Conservation (phyloP, 2,113 vertebrate species). For the Taxidea taxus region DNA sequence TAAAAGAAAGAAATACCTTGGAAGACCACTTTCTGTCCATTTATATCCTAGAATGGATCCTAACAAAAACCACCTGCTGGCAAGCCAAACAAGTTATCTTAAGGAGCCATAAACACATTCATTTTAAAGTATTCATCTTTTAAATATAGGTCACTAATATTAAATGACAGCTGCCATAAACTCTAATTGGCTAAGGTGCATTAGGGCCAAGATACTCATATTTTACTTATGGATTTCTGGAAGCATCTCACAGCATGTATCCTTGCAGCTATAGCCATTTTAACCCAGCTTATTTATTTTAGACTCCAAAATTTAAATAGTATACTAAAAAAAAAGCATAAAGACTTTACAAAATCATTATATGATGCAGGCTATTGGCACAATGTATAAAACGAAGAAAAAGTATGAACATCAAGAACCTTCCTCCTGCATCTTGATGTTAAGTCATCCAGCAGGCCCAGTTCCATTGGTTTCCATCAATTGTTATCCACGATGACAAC, state of each 20-base stretch:
- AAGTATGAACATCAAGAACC: neutral
- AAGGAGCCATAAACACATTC: neutral
- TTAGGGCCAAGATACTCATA: neutral
- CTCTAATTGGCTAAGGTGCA: neutral
- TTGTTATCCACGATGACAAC: neutral
- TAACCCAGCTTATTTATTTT: slow-evolving; percentile 45
- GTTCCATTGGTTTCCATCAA: neutral
- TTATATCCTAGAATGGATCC: neutral
- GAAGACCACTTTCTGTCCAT: neutral
- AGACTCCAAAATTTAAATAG: slow-evolving; percentile 45
- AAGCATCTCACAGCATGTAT: neutral
- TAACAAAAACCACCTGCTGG: neutral
- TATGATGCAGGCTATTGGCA: neutral
- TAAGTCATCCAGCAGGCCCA: neutral
- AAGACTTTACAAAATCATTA: neutral
- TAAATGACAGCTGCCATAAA: slow-evolving; percentile 28
- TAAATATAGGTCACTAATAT: neutral
- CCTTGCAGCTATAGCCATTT: slow-evolving; percentile 2
- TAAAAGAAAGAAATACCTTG: slow-evolving; percentile 13
- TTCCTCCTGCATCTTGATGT: neutral
- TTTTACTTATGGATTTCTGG: slow-evolving; percentile 25
- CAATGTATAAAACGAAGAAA: neutral
- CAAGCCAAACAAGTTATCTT: neutral
- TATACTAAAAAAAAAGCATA: neutral
- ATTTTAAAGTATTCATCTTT: slow-evolving; percentile 18